phyloP scores from a whole-genome alignment of 2,113 vertebrate genomes.

The Sceloporus tristichus region DNA sequence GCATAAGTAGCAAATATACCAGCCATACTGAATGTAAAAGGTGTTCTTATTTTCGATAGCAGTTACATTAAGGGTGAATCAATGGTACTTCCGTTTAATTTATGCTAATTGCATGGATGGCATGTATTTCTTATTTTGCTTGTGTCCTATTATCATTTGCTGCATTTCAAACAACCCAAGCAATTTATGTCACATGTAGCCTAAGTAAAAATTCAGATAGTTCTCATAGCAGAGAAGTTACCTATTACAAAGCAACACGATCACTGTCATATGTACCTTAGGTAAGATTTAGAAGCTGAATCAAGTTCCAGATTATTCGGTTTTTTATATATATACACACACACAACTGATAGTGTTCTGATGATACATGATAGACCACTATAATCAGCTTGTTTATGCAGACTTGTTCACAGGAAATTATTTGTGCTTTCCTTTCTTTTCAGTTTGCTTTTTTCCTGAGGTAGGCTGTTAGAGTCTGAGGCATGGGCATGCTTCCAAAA shows the following conservation, averaged over 20 bases:
- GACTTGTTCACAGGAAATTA: not conserved
- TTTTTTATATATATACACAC: not conserved
- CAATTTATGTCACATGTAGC: conserved; percentile 48
- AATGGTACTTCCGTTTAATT: conserved; percentile 51
- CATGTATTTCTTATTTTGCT: conserved; percentile 63
- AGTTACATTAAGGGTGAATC: conserved; percentile 27
- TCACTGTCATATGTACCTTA: not conserved
- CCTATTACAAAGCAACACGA: accelerated
- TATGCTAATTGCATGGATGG: conserved; percentile 56
- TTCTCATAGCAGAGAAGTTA: conserved; percentile 17
- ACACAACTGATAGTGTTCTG: not conserved
- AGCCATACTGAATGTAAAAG: conserved; percentile 29
- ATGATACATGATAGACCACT: not conserved
- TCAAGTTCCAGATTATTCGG: conserved; percentile 20
- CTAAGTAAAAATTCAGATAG: conserved; percentile 32
- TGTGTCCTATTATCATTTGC: conserved; percentile 61
- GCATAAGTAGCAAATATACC: conserved; percentile 24
- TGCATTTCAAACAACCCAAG: conserved; percentile 64
- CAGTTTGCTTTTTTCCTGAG: not conserved
- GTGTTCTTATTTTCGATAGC: conserved; percentile 49
- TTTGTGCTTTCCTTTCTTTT: not conserved
- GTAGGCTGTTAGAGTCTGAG: conserved; percentile 23
- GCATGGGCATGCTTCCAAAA: not conserved
- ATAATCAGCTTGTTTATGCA: not conserved
- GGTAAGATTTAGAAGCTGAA: not conserved